Evolutionary conservation across 1,140 invertebrate genomes (phyloP).

Genomic region (Gerris buenoi): DNA sequence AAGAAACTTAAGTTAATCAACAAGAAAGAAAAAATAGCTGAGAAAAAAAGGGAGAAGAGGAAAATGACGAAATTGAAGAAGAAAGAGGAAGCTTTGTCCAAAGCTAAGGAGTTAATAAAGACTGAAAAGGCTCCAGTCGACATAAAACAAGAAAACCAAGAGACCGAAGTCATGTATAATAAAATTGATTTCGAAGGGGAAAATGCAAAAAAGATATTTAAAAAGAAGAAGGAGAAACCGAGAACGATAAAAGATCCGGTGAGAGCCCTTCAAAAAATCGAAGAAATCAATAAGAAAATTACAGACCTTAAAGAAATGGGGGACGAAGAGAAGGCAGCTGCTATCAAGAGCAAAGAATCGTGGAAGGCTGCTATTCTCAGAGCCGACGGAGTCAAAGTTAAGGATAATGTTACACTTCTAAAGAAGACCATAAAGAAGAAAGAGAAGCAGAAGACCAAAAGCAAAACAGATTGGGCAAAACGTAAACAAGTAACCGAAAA

Average conservation of each 20-base stretch:
- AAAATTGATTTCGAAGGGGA: constrained; percentile 9
- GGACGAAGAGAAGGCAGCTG: constrained; percentile 8
- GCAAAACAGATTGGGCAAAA: constrained; percentile 14
- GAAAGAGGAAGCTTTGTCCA: background rate
- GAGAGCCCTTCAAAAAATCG: constrained; percentile 10
- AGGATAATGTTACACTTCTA: constrained; percentile 14
- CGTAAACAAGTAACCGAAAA: constrained; percentile 6
- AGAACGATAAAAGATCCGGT: constrained; percentile 7
- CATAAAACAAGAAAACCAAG: background rate
- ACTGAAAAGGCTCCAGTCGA: background rate
- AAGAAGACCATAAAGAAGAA: constrained; percentile 14
- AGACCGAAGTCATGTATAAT: constrained; percentile 9
- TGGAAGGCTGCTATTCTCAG: constrained; percentile 16
- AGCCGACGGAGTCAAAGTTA: constrained; percentile 18
- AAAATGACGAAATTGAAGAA: background rate
- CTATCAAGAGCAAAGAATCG: constrained; percentile 10
- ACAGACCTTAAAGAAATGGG: constrained; percentile 12
- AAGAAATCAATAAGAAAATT: constrained; percentile 11
- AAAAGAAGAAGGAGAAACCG: background rate
- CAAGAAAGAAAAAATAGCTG: constrained; percentile 4
- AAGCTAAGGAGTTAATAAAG: background rate
- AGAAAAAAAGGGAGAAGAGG: constrained; percentile 5
- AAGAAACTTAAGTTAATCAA: background rate
- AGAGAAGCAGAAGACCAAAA: constrained; percentile 10
- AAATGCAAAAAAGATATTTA: background rate